Base-by-base conservation (phyloP, 2,888 invertebrate genomes). In the Lithophane semibrunnea region DNA sequence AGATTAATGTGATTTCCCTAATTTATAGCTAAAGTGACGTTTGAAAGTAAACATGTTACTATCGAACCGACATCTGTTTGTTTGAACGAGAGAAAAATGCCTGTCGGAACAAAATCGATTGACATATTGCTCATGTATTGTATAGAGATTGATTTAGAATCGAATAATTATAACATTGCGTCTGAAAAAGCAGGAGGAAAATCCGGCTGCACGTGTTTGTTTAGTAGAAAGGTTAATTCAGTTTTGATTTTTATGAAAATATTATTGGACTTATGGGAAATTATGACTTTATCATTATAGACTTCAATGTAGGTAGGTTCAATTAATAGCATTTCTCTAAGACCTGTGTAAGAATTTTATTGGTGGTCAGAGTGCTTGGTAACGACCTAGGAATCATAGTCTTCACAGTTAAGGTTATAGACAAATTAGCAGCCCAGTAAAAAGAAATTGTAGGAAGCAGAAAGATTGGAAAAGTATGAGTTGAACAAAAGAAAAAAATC, bases 11-110 rank as follows among this genome's bases (percentile, higher is more conserved):
- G 85, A 90, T 91, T 90, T 89, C 84, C 86, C 80, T 88, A 91
- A 90, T 89, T 87, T 87, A 87, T 87, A 82, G 94, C 92, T 92
- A 92, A 93, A 88, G 84, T 83, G 88, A 88, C 88, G 82, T 86
- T 89, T 92, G 89, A 92, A 93, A 94, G 94, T 95, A 96, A 96
- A 96, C 96, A 96, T 91, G 92, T 92, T 91, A 86, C 89, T 88
- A 88, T 85, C 61, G 70, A 83, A 79, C 54, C 29, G 92, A 92
- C 92, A 88, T 92, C 88, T 93, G 94, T 95, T 94, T 95, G 93
- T 95, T 94, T 95, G 92, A 92, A 80, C 80, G 87, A 80, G 89
- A 76, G 90, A 92, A 94, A 94, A 94, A 95, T 93, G 92, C 92
- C 91, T 89, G 92, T 85, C 90, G 90, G 92, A 91, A 92, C 91